phyloP scores from a whole-genome alignment of 1,140 invertebrate species.

The Tetranychus cinnabarinus region DNA sequence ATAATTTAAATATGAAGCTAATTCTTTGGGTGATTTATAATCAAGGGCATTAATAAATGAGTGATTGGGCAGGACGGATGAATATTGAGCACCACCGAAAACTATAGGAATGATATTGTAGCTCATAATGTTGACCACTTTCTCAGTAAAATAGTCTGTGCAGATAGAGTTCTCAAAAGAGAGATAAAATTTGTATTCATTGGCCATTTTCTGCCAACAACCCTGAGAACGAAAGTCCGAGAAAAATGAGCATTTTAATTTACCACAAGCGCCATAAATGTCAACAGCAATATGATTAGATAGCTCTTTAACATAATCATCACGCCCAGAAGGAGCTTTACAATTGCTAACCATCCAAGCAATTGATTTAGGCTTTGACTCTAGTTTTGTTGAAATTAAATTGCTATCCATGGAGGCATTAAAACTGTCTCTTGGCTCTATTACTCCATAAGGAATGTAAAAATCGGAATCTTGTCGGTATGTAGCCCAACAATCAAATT shows the following conservation, averaged over 20 bases:
- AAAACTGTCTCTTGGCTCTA: not conserved
- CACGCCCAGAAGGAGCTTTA: slow-evolving; percentile 24
- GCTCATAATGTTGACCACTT: slow-evolving; percentile 17
- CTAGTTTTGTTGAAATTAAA: slow-evolving; percentile 10
- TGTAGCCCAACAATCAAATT: slow-evolving; percentile 86
- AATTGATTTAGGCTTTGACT: slow-evolving; percentile 14
- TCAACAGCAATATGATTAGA: slow-evolving; percentile 32
- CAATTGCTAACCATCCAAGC: slow-evolving; percentile 42
- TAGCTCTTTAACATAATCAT: slow-evolving; percentile 29
- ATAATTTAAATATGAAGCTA: slow-evolving; percentile 15
- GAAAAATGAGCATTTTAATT: slow-evolving; percentile 8
- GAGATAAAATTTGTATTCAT: slow-evolving; percentile 20
- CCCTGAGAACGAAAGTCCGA: slow-evolving; percentile 6
- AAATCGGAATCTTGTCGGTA: slow-evolving; percentile 72
- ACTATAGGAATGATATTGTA: slow-evolving; percentile 20
- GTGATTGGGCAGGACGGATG: slow-evolving; percentile 17
- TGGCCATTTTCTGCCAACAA: slow-evolving; percentile 12
- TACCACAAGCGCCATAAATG: slow-evolving; percentile 38
- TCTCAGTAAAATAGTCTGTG: slow-evolving; percentile 23
- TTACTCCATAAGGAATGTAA: slow-evolving; percentile 5
- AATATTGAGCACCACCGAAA: slow-evolving; percentile 21
- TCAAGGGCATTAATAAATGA: slow-evolving; percentile 22
- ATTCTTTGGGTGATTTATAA: slow-evolving; percentile 14
- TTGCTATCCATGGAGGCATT: not conserved
- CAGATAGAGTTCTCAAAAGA: slow-evolving; percentile 22